Conservation (phyloP, 2,797 vertebrate genomes). For the Staurois parvus region DNA sequence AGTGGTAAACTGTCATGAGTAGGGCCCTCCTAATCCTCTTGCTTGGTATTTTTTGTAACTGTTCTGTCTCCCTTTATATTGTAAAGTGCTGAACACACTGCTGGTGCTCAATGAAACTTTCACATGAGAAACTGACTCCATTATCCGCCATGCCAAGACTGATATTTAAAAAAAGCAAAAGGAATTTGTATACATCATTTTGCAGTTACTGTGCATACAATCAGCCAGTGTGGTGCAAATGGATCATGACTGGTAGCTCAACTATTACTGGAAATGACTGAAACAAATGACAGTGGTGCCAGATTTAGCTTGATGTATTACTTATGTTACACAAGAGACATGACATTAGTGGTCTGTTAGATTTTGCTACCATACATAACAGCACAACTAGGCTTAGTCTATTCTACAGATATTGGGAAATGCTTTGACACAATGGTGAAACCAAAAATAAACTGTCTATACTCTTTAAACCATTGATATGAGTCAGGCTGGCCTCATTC, state of each 20-base stretch:
- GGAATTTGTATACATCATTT: no score
- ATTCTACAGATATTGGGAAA: no score
- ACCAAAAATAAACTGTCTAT: conserved; percentile 68
- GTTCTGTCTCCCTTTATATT: no score
- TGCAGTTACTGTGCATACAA: not conserved
- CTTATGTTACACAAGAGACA: not conserved
- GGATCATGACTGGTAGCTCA: not conserved
- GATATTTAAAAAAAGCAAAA: no score
- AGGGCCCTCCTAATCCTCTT: no score
- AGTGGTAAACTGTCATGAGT: no score
- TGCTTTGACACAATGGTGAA: conserved; percentile 55
- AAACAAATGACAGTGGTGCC: not conserved
- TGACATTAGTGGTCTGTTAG: not conserved
- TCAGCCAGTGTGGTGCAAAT: not conserved
- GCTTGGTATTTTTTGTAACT: no score
- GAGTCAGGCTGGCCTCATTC: conserved; percentile 76
- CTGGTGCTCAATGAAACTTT: no score
- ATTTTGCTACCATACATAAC: not conserved
- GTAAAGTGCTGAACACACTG: no score
- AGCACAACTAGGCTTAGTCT: no score
- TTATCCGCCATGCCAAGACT: no score
- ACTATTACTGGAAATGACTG: not conserved
- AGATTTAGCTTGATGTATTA: not conserved
- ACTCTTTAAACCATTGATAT: conserved; percentile 65
- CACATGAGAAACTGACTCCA: no score